Base-by-base conservation (phyloP, 2,888 invertebrate genomes). In the Alloplasta piceator region DNA sequence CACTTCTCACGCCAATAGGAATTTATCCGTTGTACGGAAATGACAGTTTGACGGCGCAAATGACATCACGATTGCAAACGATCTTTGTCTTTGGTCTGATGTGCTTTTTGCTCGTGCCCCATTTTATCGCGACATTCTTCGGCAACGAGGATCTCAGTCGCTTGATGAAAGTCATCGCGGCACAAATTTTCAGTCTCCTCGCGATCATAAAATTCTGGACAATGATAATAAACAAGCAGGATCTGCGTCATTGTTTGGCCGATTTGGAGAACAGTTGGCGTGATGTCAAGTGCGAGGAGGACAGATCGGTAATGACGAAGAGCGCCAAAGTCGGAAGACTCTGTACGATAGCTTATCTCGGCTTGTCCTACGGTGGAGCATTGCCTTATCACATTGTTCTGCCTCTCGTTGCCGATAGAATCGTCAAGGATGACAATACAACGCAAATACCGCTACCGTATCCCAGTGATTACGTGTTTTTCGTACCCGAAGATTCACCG, bases 171-270 rank as follows among this genome's bases (percentile, higher is more conserved):
- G 86, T 88, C 38, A 88, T 88, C 52, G 88, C 86, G 1, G 86
- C 88, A 3, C 86, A 90, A 77, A 87, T 90, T 0, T 91, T 91
- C 75, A 90, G 88, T 16, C 80, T 88, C 0, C 68, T 91, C n/a
- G 91, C 89, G 5, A 80, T 91, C 0, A 85, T 90, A 1, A 91
- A 91, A 68, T 91, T 90, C 77, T 91, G 87, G 88, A 89, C 88
- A 0, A 82, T 91, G 75, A 87, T 90, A 7, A 80, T 90, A 9
- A 89, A 89, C n/a, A 89, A 87, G 14, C 76, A 84, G 4, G 85
- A 86, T 3, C 87, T 91, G 5, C 74, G 86, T 36, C 82, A 80
- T 43, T 91, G 89, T 48, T 72, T 91, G 9, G 77, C 84, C 9
- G 85, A 89, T 43, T 86, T 91, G 84, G 87, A 90, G 68, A 79